These are phyloP conservation scores for Trematomus loennbergii DNA, from an alignment of 2,113 vertebrate species.

Conservation along the genomic window DNA sequence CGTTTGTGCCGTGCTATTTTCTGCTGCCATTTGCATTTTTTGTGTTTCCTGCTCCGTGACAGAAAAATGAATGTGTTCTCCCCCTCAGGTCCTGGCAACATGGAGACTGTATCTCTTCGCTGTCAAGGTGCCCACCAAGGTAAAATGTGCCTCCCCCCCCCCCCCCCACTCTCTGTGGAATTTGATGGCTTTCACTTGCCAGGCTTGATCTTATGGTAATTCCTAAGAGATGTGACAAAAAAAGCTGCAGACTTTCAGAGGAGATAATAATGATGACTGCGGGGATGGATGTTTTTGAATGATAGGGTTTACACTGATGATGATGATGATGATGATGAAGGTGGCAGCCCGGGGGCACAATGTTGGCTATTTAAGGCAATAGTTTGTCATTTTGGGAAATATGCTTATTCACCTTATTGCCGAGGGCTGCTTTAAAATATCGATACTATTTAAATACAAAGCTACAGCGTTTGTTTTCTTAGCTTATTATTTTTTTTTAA, in stretches of 20 bases:
- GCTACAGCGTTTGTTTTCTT: background rate
- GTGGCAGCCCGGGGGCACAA: constrained; percentile 15
- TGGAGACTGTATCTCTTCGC: constrained; percentile 91
- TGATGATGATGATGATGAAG: constrained; percentile 8
- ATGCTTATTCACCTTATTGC: constrained; percentile 15
- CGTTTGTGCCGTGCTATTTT: constrained; percentile 66
- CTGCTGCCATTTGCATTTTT: constrained; percentile 70
- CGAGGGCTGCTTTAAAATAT: background rate
- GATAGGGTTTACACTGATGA: constrained; percentile 22
- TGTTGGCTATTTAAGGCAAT: constrained; percentile 4
- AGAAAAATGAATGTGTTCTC: constrained; percentile 69
- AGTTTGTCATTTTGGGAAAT: constrained; percentile 30
- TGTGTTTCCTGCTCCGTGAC: constrained; percentile 71
- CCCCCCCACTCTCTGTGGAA: constrained; percentile 36
- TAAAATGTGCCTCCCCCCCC: constrained; percentile 78
- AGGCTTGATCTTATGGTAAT: constrained; percentile 65
- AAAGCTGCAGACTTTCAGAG: constrained; percentile 31
- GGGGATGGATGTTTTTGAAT: constrained; percentile 37
- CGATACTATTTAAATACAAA: background rate
- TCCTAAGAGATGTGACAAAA: constrained; percentile 38
- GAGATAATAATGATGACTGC: constrained; percentile 35
- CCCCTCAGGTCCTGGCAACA: constrained; percentile 85
- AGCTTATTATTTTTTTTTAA: background rate
- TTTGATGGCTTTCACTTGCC: constrained; percentile 69
- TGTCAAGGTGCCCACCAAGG: constrained; percentile 91